Percentiles rank a stretch among this genome's conserved stretches.
Conservation (phyloP, 2,113 vertebrate genomes). For the Willisornis vidua region DNA sequence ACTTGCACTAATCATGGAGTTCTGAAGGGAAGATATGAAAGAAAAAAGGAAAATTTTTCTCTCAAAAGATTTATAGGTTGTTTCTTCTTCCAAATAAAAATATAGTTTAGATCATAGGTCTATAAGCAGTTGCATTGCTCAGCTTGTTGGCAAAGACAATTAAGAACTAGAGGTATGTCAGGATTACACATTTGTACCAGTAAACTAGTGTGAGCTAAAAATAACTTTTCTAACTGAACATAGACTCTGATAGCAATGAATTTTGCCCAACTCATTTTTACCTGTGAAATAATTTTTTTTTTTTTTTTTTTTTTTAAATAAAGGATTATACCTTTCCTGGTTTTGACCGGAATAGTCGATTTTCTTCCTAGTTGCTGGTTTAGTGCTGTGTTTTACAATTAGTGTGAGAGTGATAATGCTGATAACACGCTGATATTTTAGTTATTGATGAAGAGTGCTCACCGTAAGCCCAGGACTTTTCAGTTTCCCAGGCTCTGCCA, state of each 20-base stretch:
- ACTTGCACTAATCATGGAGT: not conserved
- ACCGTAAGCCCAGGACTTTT: not conserved
- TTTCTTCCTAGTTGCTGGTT: not conserved
- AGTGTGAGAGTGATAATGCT: not conserved
- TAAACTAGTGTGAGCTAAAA: not conserved
- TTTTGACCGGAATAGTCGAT: not conserved
- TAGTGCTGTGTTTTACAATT: not conserved
- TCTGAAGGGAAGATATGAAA: not conserved
- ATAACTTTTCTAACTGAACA: not conserved
- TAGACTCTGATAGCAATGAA: not conserved
- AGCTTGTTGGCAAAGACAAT: not conserved
- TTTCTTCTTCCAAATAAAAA: not conserved
- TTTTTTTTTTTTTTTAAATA: not conserved
- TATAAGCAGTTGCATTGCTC: not conserved
- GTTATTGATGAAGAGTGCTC: not conserved
- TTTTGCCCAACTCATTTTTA: not conserved
- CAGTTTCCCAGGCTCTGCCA: not conserved
- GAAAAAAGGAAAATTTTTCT: not conserved
- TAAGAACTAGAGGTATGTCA: not conserved
- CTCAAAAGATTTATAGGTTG: not conserved
- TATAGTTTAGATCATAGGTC: not conserved
- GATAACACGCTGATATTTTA: not conserved
- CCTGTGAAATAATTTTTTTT: not conserved
- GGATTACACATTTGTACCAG: not conserved
- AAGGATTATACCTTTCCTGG: not conserved